phyloP scores from a whole-genome alignment of 2,113 vertebrate genomes.

The Datnioides undecimradiatus region DNA sequence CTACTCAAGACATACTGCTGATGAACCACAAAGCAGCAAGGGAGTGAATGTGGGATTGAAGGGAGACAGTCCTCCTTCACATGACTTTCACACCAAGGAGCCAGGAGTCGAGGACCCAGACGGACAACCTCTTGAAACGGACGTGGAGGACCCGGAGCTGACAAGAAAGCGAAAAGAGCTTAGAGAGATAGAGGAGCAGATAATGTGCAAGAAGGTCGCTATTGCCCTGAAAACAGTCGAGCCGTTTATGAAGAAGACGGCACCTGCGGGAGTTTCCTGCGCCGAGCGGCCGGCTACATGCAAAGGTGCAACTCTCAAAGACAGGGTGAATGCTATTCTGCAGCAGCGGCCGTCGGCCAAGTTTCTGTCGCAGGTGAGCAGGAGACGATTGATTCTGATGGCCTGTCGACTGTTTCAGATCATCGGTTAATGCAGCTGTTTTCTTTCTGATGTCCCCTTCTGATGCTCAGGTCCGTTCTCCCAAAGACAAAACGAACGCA shows the following conservation, averaged over 20 bases:
- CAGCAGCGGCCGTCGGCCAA: constrained; percentile 8
- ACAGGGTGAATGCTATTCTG: constrained; percentile 67
- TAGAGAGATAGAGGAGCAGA: constrained; percentile 58
- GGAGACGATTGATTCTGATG: not conserved
- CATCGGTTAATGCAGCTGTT: no score
- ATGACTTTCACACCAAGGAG: not conserved
- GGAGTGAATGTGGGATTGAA: not conserved
- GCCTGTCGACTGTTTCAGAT: not conserved
- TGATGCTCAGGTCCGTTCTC: not conserved
- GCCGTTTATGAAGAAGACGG: not conserved
- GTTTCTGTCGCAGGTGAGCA: constrained; percentile 54
- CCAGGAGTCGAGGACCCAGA: not conserved
- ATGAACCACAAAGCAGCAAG: not conserved
- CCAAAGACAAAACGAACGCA: not conserved
- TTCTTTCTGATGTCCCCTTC: not conserved
- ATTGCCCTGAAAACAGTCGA: constrained; percentile 46
- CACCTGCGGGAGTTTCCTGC: accelerated
- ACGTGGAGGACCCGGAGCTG: constrained; percentile 46
- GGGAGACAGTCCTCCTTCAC: not conserved
- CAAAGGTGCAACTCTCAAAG: constrained; percentile 36
- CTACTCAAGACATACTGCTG: not conserved
- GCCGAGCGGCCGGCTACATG: not conserved
- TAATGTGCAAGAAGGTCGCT: constrained; percentile 49
- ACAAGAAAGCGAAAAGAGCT: constrained; percentile 57
- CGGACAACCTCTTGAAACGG: not conserved